Evolutionary conservation across 2,113 vertebrate genomes (phyloP).

Genomic region (Actenoides hombroni): DNA sequence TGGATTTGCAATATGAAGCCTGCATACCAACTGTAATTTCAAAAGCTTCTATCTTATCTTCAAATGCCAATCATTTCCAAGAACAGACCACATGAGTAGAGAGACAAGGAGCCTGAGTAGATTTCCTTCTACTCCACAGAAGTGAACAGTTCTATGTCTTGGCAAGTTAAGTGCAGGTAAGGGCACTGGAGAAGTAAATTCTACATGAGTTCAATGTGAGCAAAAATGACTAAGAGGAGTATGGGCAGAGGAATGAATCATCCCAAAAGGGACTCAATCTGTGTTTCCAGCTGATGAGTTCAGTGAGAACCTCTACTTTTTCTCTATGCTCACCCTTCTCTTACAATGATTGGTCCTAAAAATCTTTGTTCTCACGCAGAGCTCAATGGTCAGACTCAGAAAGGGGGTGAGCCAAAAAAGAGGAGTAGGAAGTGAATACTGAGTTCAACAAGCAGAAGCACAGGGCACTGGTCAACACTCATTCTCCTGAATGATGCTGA

Average conservation of each 20-base stretch:
- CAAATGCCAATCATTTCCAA: neutral
- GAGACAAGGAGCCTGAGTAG: neutral
- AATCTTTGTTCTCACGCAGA: neutral
- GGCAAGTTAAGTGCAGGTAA: neutral
- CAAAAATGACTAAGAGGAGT: neutral
- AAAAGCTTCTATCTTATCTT: neutral
- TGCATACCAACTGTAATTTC: neutral
- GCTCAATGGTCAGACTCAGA: neutral
- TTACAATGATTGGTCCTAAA: neutral
- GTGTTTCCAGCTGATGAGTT: neutral
- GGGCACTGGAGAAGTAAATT: neutral
- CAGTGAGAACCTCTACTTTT: neutral
- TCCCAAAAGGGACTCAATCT: neutral
- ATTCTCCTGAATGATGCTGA: neutral
- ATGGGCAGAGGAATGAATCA: neutral
- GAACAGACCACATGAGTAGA: neutral
- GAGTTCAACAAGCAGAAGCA: neutral
- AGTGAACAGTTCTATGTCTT: neutral
- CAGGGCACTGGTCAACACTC: too few species aligned
- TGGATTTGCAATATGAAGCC: neutral
- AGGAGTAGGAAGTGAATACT: neutral
- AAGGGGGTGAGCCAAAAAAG: neutral
- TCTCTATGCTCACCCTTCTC: rapidly evolving
- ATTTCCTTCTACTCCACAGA: neutral
- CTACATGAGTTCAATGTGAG: neutral